Evolutionary conservation across 2,113 vertebrate species (phyloP).

Genomic region (Amblyopsis rosae): DNA sequence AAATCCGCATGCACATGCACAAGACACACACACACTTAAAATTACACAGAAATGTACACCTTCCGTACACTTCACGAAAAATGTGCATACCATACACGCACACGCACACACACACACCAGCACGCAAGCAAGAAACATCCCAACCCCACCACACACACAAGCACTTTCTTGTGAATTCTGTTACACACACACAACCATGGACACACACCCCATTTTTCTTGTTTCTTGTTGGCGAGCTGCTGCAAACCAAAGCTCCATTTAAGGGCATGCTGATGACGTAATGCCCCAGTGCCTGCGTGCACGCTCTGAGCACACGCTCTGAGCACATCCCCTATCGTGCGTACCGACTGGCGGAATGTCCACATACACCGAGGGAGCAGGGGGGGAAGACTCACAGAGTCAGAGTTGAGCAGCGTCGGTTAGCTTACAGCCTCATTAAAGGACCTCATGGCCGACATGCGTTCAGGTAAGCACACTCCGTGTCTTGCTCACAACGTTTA

Average conservation of each 20-base stretch:
- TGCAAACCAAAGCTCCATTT: slow-evolving; percentile 86
- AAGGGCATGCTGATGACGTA: slow-evolving; percentile 94
- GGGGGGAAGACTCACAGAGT: slow-evolving; percentile 35
- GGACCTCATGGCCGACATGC: slow-evolving; percentile 58
- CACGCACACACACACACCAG: slow-evolving; percentile 22
- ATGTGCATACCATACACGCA: slow-evolving; percentile 49
- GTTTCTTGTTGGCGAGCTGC: slow-evolving; percentile 62
- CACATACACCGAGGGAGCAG: slow-evolving; percentile 67
- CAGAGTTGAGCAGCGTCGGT: slow-evolving; percentile 43
- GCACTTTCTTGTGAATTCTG: not conserved
- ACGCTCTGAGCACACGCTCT: slow-evolving; percentile 75
- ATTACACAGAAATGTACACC: too few species aligned
- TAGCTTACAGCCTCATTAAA: slow-evolving; percentile 38
- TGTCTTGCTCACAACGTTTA: not conserved
- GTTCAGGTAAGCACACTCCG: slow-evolving; percentile 64
- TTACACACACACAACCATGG: slow-evolving; percentile 34
- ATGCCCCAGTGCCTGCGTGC: slow-evolving; percentile 88
- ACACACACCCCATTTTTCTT: slow-evolving; percentile 51
- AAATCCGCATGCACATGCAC: slow-evolving; percentile 53
- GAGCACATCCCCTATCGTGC: slow-evolving; percentile 91
- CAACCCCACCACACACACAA: not conserved
- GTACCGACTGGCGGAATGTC: slow-evolving; percentile 85
- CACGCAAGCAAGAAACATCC: not conserved
- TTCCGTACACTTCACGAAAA: slow-evolving; percentile 51
- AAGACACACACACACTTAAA: not conserved